Conservation (phyloP, 92 coral and sea anemone genomes). For the Umimayanthus kanabou region DNA sequence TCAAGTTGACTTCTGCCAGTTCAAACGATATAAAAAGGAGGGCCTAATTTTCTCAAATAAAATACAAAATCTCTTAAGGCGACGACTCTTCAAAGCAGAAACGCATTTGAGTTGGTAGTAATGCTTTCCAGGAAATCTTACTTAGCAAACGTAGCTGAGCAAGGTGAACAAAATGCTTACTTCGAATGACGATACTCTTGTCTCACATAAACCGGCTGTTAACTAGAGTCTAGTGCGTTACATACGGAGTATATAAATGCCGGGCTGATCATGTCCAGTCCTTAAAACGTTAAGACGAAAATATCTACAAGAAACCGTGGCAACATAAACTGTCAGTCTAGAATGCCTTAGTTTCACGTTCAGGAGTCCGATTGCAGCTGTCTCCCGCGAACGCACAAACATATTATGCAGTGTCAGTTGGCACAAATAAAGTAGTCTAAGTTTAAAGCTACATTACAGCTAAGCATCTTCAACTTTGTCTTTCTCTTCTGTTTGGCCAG, state of each 20-base stretch:
- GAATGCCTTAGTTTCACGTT: not conserved
- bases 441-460: not conserved
- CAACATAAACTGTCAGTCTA: not conserved
- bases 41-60: constrained; percentile 9
- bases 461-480: constrained; percentile 27
- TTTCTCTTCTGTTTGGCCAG: constrained; percentile 22
- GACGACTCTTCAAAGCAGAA: not conserved
- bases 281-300: constrained; percentile 20
- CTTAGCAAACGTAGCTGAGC: not conserved
- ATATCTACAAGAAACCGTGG: constrained; percentile 14
- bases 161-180: not conserved
- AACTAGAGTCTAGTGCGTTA: not conserved
- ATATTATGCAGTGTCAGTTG: not conserved
- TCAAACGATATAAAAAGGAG: not conserved
- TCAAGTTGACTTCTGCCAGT: not conserved
- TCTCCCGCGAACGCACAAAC: not conserved
- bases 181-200: not conserved
- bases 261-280: not conserved
- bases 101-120: not conserved
- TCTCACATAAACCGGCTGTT: constrained; percentile 1
- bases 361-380: constrained; percentile 2
- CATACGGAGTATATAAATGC: not conserved
- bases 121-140: not conserved
- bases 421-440: not conserved
- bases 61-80: constrained; percentile 4